Percentiles rank a stretch among this genome's conserved stretches.
These are phyloP conservation scores for Globodera rostochiensis DNA, from an alignment of 1,140 invertebrate species.

Conservation along the genomic window DNA sequence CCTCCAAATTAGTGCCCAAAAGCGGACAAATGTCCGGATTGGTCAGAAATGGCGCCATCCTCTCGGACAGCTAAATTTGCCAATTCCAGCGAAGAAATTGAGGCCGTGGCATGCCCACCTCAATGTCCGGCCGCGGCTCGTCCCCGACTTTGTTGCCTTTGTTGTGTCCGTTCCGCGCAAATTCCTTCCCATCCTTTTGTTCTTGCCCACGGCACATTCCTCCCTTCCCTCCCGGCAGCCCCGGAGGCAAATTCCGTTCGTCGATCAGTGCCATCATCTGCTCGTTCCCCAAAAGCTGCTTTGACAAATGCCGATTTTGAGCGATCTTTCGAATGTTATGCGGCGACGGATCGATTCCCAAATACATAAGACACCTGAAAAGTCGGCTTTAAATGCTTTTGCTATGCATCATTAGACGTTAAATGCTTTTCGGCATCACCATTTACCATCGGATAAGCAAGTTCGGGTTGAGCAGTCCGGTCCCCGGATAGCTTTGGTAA, in stretches of 20 bases:
- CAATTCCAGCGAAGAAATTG: background rate
- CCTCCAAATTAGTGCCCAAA: slow-evolving; percentile 39
- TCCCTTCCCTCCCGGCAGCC: slow-evolving; percentile 21
- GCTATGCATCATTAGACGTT: background rate
- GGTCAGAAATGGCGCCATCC: slow-evolving; percentile 34
- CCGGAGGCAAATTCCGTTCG: slow-evolving; percentile 27
- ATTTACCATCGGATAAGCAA: slow-evolving; percentile 46
- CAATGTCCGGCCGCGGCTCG: slow-evolving; percentile 13
- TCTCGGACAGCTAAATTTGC: slow-evolving; percentile 39
- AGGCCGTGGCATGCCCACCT: background rate
- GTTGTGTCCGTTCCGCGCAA: background rate
- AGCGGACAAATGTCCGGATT: slow-evolving; percentile 54
- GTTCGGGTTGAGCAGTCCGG: slow-evolving; percentile 50
- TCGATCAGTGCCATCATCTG: slow-evolving; percentile 34
- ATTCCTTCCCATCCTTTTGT: background rate
- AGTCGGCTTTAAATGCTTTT: background rate
- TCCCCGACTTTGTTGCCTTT: slow-evolving; percentile 3
- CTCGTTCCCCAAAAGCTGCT: slow-evolving; percentile 28
- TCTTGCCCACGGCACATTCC: background rate
- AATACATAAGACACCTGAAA: slow-evolving; percentile 44
- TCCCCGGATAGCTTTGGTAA: slow-evolving; percentile 45
- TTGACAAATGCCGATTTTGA: slow-evolving; percentile 49
- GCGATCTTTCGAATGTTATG: slow-evolving; percentile 48
- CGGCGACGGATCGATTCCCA: slow-evolving; percentile 47
- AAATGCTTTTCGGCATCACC: background rate